Base-by-base conservation (phyloP, 2,113 vertebrate species). In the Hiodon tergisus region DNA sequence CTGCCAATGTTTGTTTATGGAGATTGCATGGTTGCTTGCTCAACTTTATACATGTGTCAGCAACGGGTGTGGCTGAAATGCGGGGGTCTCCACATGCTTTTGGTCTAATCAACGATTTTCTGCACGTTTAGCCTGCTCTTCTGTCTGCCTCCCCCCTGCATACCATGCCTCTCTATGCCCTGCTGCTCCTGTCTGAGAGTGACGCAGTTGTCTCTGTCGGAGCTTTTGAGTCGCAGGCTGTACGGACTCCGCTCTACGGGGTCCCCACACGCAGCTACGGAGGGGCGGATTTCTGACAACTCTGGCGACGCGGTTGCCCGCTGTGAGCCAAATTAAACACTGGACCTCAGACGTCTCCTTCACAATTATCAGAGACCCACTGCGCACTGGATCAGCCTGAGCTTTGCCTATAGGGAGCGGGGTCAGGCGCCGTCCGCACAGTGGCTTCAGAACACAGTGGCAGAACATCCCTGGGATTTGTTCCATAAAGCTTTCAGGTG, bases 281-380 rank as follows among this genome's bases (percentile, higher is more conserved):
- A n/a, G 5, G n/a, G 54, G 7, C 6, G 16, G 54, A 4, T 13
- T 46, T 4, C 52, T 53, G 69, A 69, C 14, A n/a, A 47, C 48
- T 69, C 51, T 5, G 31, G 31, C 50, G n/a, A 13, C 14, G 46
- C 13, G 6, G 31, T 31, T 3, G 4, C 67, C 67, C 53, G 67
- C 67, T 54, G 67, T 54, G 6, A 8, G 46, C 66, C 47, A 50
- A 69, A 69, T 51, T 51, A 69, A 69, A 69, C 50, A n/a, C 4
- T 3, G 48, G 6, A 7, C 67, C 31, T 31, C 31, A 31, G 31
- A 31, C 31, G 31, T 31, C 31, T 31, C 31, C 46, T 48, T 48
- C 51, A 53, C 50, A 53, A 51, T 53, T 13, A 69, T 11, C 6
- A 48, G 13, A 54, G 50, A 52, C 51, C 31, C 31, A 2, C 31